Percentiles rank a stretch among this genome's conserved stretches.
Conservation (phyloP, 2,797 vertebrate genomes). For the Paguma larvata region DNA sequence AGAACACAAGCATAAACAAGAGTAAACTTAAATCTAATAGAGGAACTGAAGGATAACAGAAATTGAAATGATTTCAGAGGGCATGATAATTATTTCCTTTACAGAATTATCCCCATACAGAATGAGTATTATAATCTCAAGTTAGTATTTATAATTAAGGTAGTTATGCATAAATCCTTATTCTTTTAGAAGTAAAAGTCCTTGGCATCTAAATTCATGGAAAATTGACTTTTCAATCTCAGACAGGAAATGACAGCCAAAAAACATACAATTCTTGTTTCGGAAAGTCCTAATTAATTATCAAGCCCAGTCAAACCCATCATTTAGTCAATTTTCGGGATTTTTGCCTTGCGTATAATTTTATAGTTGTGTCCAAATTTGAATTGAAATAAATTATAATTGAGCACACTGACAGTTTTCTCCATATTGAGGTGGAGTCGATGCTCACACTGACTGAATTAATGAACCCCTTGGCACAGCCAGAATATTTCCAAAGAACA, state of each 20-base stretch:
- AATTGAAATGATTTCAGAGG: conserved; percentile 35
- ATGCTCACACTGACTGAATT: conserved; percentile 8
- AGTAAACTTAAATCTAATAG: neutral
- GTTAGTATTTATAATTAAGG: conserved; percentile 41
- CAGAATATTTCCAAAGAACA: neutral
- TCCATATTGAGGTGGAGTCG: conserved; percentile 18
- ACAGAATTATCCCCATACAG: neutral
- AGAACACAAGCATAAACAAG: neutral
- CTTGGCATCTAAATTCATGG: conserved; percentile 6
- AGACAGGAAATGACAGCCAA: neutral
- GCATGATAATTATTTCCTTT: neutral
- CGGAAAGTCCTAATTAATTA: conserved; percentile 30
- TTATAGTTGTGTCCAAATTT: conserved; percentile 32
- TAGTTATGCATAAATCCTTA: neutral
- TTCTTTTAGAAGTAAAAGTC: conserved; percentile 36
- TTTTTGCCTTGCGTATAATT: neutral
- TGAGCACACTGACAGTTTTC: neutral
- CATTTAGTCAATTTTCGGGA: conserved; percentile 9
- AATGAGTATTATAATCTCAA: conserved; percentile 23
- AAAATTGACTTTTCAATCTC: conserved; percentile 57
- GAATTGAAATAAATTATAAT: neutral
- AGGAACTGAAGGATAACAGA: neutral
- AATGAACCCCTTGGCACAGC: neutral
- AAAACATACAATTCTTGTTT: conserved; percentile 26
- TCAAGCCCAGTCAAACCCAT: neutral